Conservation (phyloP, 2,797 vertebrate species). For the Phoebastria nigripes region DNA sequence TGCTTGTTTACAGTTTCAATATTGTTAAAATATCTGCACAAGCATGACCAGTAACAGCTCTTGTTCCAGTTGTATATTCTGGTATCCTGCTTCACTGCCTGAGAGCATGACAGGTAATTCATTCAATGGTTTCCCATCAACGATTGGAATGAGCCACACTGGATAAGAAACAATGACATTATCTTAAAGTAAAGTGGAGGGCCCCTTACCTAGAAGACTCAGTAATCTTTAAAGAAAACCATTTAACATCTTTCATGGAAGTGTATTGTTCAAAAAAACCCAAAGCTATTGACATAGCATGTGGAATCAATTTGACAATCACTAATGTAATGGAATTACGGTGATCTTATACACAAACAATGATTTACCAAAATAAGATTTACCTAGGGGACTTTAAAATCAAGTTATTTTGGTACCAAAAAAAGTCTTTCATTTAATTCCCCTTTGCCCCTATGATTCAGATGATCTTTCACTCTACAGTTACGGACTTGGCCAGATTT, state of each 20-base stretch:
- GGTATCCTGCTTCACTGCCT: background rate
- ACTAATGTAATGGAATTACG: slow-evolving; percentile 68
- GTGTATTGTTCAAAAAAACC: slow-evolving; percentile 25
- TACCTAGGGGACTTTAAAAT: slow-evolving; percentile 70
- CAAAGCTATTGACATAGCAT: slow-evolving; percentile 46
- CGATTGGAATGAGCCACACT: background rate
- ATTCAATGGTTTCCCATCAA: background rate
- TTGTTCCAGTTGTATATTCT: background rate
- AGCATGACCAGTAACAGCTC: background rate
- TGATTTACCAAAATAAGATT: slow-evolving; percentile 70
- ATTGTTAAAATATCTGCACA: background rate
- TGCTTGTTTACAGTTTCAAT: background rate
- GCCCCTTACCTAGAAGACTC: background rate
- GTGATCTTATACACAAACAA: slow-evolving; percentile 66
- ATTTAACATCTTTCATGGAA: slow-evolving; percentile 8
- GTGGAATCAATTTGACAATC: slow-evolving; percentile 69
- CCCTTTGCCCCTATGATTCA: slow-evolving; percentile 41
- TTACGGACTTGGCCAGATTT: slow-evolving; percentile 98
- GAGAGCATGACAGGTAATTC: background rate
- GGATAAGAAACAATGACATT: background rate
- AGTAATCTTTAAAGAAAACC: slow-evolving; percentile 29
- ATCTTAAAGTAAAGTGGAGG: slow-evolving; percentile 9
- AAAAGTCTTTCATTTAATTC: slow-evolving; percentile 65
- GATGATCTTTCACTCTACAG: slow-evolving; percentile 86
- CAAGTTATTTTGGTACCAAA: slow-evolving; percentile 74